These are phyloP conservation scores for Araneus ventricosus DNA, from an alignment of 1,140 invertebrate genomes.

Conservation along the genomic window DNA sequence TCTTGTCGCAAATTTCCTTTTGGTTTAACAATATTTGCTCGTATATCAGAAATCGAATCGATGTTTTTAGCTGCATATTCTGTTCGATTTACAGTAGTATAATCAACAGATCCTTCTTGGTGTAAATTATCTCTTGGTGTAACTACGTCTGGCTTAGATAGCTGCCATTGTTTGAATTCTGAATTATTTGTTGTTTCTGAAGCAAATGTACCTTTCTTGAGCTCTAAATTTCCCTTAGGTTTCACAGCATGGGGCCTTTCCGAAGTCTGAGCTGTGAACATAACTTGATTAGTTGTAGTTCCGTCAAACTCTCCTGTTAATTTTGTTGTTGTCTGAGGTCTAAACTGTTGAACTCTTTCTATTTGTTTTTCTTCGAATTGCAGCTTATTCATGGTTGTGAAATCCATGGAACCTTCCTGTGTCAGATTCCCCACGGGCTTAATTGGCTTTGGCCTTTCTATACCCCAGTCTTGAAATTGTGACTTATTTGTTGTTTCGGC, in stretches of 20 bases:
- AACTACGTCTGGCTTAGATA: constrained; percentile 5
- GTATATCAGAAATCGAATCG: background rate
- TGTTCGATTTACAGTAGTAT: constrained; percentile 79
- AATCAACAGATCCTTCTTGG: constrained; percentile 79
- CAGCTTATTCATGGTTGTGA: constrained; percentile 77
- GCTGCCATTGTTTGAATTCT: constrained; percentile 63
- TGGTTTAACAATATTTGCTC: background rate
- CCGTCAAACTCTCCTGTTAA: constrained; percentile 69
- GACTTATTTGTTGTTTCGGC: constrained; percentile 76
- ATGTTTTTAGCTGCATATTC: constrained; percentile 27
- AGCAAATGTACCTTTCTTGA: constrained; percentile 33
- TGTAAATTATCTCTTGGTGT: constrained; percentile 52
- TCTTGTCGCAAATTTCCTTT: background rate
- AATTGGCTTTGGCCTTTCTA: constrained; percentile 76
- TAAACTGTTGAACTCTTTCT: constrained; percentile 54
- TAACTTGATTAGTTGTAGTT: constrained; percentile 65
- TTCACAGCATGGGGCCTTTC: constrained; percentile 14
- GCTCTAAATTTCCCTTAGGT: constrained; percentile 42
- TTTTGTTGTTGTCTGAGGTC: constrained; percentile 3
- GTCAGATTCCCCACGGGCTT: constrained; percentile 78
- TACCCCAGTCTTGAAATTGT: constrained; percentile 77
- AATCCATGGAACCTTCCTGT: constrained; percentile 80
- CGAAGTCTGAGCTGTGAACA: constrained; percentile 26
- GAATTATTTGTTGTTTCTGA: constrained; percentile 21
- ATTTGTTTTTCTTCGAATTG: constrained; percentile 45